Percentiles rank a stretch among this genome's conserved stretches.
Conservation (phyloP, 2,113 vertebrate genomes). For the Tachysurus vachellii region DNA sequence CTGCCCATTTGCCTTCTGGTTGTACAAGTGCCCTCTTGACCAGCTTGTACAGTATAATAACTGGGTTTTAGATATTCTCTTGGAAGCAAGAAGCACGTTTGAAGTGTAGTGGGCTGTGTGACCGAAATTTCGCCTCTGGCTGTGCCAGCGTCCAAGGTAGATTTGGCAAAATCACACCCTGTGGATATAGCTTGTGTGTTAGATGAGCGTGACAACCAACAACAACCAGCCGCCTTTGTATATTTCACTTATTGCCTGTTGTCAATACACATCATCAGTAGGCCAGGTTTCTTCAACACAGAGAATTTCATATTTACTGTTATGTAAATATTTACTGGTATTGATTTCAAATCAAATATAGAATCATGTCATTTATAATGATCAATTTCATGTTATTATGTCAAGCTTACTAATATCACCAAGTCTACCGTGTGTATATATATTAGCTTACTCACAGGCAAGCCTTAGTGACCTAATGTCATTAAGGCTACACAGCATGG, state of each 20-base stretch:
- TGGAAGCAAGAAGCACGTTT: background rate
- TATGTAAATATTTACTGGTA: background rate
- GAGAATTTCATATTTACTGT: background rate
- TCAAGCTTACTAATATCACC: background rate
- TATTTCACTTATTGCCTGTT: background rate
- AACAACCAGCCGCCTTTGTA: background rate
- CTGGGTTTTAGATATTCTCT: background rate
- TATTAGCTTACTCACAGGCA: background rate
- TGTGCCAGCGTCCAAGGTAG: background rate
- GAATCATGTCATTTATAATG: background rate
- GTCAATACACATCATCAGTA: background rate
- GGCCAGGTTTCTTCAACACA: background rate
- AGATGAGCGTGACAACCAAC: background rate
- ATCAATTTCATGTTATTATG: background rate
- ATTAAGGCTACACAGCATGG: background rate
- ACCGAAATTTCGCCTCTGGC: background rate
- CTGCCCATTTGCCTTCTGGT: background rate
- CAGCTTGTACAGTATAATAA: background rate
- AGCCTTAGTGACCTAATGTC: background rate
- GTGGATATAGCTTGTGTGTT: background rate
- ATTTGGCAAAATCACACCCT: background rate
- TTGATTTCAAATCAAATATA: background rate
- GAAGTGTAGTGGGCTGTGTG: background rate
- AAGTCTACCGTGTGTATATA: background rate
- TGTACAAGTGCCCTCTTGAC: background rate